Percentiles rank a stretch among this genome's conserved stretches.
Evolutionary conservation across 2,113 vertebrate species (phyloP).

Genomic region (Callaeas wilsoni): DNA sequence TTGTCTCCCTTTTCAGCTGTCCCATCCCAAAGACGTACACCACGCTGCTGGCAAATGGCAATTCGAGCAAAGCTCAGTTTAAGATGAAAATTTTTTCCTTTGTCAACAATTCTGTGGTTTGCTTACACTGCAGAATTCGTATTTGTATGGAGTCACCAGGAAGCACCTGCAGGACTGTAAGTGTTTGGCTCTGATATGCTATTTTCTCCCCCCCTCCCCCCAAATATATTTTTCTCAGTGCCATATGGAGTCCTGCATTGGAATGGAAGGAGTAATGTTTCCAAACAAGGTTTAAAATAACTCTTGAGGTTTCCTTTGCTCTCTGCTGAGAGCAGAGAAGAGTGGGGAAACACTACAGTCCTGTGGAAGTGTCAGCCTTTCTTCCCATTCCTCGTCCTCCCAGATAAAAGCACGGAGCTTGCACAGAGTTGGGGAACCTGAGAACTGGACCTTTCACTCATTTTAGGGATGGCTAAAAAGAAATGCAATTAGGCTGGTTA

Average conservation of each 20-base stretch:
- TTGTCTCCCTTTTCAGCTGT: slow-evolving; percentile 73
- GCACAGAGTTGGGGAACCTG: background rate
- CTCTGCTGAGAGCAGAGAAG: background rate
- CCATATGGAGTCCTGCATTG: background rate
- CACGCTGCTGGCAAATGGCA: slow-evolving; percentile 80
- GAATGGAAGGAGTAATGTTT: background rate
- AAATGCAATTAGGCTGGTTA: background rate
- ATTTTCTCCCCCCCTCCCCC: fast-evolving
- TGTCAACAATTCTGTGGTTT: slow-evolving; percentile 78
- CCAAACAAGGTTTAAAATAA: background rate
- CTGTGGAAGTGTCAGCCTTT: background rate
- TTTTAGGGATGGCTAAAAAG: background rate
- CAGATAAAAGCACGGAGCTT: background rate
- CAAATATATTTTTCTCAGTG: background rate
- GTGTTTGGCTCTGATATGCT: background rate
- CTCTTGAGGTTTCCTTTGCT: background rate
- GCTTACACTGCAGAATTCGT: slow-evolving; percentile 84
- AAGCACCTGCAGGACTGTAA: slow-evolving; percentile 78
- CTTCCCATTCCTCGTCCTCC: background rate
- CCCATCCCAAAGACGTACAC: slow-evolving; percentile 72
- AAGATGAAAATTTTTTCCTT: slow-evolving; percentile 84
- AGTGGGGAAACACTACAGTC: background rate
- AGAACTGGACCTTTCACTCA: background rate
- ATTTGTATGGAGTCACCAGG: slow-evolving; percentile 75
- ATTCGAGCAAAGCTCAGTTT: slow-evolving; percentile 79